Conservation (phyloP, 2,113 vertebrate species). For the Aviceda subcristata region DNA sequence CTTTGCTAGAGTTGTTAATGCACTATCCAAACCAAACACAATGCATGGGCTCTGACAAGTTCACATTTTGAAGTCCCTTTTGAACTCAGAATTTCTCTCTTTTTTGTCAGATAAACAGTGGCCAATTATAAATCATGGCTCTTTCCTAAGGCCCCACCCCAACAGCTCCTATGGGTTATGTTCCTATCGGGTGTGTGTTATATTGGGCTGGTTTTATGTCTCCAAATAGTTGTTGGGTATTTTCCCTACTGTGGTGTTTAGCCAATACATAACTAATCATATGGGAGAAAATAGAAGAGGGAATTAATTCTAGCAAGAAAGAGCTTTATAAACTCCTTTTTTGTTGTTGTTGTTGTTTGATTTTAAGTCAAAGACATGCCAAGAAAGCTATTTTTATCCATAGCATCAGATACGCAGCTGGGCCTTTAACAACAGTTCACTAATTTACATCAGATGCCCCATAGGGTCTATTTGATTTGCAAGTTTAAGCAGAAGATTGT, state of each 20-base stretch:
- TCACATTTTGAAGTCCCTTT: slow-evolving; percentile 47
- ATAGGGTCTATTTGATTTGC: slow-evolving; percentile 14
- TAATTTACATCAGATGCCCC: neutral
- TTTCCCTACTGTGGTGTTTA: neutral
- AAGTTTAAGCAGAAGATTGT: slow-evolving; percentile 22
- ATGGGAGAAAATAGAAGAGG: neutral
- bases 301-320: slow-evolving; percentile 11
- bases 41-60: neutral
- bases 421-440: neutral
- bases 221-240: neutral
- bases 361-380: neutral
- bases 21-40: slow-evolving; percentile 21
- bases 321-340: neutral
- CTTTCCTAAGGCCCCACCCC: neutral
- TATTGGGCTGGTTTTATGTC: neutral
- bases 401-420: neutral
- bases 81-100: neutral
- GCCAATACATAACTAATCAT: neutral
- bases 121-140: neutral
- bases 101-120: neutral
- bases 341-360: too few species aligned
- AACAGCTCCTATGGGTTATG: neutral
- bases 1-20: neutral
- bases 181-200: neutral
- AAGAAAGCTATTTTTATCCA: slow-evolving; percentile 9